Evolutionary conservation across 2,113 vertebrate genomes (phyloP).

Genomic region (Mobula birostris): DNA sequence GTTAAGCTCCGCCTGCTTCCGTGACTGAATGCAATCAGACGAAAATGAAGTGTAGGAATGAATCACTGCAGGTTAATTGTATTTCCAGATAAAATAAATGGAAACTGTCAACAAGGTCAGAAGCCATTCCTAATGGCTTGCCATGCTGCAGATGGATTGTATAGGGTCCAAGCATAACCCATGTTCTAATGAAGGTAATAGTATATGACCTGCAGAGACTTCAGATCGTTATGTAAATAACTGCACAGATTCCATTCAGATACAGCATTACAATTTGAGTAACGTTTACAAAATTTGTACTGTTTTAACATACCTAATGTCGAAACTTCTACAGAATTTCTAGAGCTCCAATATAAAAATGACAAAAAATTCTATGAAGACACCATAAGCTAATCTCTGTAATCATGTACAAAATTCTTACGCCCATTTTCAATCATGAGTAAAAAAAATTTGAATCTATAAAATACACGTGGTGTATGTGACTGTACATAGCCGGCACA

Average conservation of each 20-base stretch:
- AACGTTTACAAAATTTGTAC: not conserved
- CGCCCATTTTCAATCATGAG: too few relatives aligned
- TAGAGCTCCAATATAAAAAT: not conserved
- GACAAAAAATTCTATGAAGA: not conserved
- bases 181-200: not conserved
- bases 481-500: not conserved
- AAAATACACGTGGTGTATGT: not conserved
- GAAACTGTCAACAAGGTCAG: constrained; percentile 44
- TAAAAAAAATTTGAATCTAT: too few relatives aligned
- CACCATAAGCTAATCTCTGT: not conserved
- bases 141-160: not conserved
- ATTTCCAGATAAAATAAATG: constrained; percentile 42
- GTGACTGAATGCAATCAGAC: constrained; percentile 47
- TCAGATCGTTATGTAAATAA: not conserved
- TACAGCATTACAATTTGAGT: too few relatives aligned
- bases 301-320: not conserved
- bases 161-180: not conserved
- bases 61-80: constrained; percentile 53
- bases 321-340: not conserved
- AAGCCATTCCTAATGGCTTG: constrained; percentile 17
- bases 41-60: constrained; percentile 44
- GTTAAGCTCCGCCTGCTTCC: constrained; percentile 41
- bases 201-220: not conserved
- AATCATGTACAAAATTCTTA: not conserved
- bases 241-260: too few relatives aligned